These are phyloP conservation scores for Scartelaos histophorus DNA, from an alignment of 2,113 vertebrate species.

Conservation along the genomic window DNA sequence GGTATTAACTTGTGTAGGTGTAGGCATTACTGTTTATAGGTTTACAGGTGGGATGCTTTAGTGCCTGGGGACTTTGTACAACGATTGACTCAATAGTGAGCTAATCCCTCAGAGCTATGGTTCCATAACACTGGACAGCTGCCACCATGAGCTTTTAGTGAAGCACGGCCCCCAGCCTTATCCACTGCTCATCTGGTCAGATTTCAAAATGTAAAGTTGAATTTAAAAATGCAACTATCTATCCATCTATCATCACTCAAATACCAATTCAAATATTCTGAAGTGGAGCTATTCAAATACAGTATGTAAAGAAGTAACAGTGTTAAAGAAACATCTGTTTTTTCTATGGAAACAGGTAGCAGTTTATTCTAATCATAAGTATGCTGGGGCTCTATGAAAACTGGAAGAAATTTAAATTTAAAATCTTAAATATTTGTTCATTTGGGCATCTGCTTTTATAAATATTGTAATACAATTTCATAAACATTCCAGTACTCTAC, in stretches of 20 bases:
- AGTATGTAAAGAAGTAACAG: too few relatives aligned
- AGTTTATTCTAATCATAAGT: not conserved
- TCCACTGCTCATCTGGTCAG: not conserved
- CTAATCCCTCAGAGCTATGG: conserved; percentile 48
- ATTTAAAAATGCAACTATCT: not conserved
- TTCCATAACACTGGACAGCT: conserved; percentile 39
- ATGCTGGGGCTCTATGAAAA: not conserved
- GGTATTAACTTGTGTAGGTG: conserved; percentile 37
- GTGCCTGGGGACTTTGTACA: conserved; percentile 30
- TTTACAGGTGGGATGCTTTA: conserved; percentile 19
- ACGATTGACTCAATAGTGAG: conserved; percentile 43
- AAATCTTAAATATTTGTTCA: not conserved
- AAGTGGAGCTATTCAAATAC: not conserved
- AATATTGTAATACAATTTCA: not conserved
- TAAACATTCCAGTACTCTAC: not conserved
- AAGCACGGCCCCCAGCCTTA: not conserved
- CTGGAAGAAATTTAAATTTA: not conserved
- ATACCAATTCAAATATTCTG: not conserved
- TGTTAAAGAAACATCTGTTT: too few relatives aligned
- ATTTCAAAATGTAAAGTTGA: not conserved
- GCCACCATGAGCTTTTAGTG: conserved; percentile 50
- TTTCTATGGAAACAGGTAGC: too few relatives aligned
- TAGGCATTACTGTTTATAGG: conserved; percentile 42
- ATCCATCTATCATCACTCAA: not conserved
- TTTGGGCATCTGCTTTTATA: not conserved